Evolutionary conservation across 2,888 invertebrate genomes (phyloP), one percentile per base, ranked within the genome.

Genomic region (Aelia acuminata): DNA sequence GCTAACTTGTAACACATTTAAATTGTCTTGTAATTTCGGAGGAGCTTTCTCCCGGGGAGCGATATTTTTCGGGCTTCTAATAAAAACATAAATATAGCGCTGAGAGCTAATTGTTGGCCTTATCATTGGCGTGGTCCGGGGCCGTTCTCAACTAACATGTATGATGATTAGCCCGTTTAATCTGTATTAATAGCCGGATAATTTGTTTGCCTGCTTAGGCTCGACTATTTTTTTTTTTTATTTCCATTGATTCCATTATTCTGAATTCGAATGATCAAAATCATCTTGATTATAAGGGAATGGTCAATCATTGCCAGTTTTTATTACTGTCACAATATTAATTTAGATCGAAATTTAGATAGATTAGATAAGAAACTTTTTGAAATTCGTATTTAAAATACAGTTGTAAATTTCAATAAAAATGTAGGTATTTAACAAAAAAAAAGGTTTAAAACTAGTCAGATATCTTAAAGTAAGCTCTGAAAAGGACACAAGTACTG

Each of bases 11-110:
- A 85, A 53, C 53, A 85, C 85, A 85, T 85, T 85, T 85, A 85
- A 85, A 85, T 85, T 50, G 53, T 85, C 85, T 53, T 53, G 53
- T 85, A 85, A 85, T 85, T 85, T 85, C n/a, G 85, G 85, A 48
- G 49, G 48, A 84, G 48, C 49, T 85, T 49, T 47, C n/a, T n/a
- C 11, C 53, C 22, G 39, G 18, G 49, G 31, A 50, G 35, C 53
- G 22, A 85, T 85, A 48, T 50, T 35, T 85, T 50, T 85, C 43
- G 80, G 80, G 80, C 43, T 47, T 50, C 85, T 85, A 85, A 85
- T 85, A 53, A 85, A 85, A 85, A 85, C 85, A 85, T 85, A 85
- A 85, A 85, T 85, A 85, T 50, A 35, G 49, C 49, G 3, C 18
- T 13, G 49, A 15, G 26, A 15, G 31, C 49, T 85, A 85, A 85